Evolutionary conservation across 2,888 invertebrate genomes (phyloP).

Genomic region (Pocota personata): DNA sequence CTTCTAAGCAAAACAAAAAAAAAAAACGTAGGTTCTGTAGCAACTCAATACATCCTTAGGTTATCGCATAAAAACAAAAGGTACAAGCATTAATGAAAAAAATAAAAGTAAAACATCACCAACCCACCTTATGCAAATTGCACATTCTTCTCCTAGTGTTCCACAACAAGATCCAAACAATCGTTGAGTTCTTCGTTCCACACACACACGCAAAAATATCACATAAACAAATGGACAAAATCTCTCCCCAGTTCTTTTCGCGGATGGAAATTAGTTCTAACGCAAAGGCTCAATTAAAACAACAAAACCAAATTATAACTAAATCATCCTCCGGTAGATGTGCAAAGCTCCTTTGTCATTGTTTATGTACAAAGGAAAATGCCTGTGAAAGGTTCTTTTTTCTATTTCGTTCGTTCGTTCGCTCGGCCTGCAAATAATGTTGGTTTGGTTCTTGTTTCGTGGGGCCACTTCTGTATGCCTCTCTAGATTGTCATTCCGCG

Average conservation of each 20-base stretch:
- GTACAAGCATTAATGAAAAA: slow-evolving; percentile 15
- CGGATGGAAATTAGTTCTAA: slow-evolving; percentile 41
- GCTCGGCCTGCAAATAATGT: slow-evolving; percentile 46
- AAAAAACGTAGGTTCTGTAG: no score
- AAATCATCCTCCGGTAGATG: slow-evolving; percentile 44
- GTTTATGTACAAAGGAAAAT: slow-evolving; percentile 68
- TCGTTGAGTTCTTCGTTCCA: slow-evolving; percentile 40
- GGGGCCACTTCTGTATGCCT: slow-evolving; percentile 41
- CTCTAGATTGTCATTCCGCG: slow-evolving; percentile 61
- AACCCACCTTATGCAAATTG: slow-evolving; percentile 72
- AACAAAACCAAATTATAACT: slow-evolving; percentile 8
- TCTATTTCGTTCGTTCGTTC: slow-evolving; percentile 8
- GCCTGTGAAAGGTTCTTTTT: slow-evolving; percentile 24
- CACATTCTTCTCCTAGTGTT: slow-evolving; percentile 63
- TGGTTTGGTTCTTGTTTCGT: slow-evolving; percentile 34
- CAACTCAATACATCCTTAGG: no score
- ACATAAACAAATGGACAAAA: slow-evolving; percentile 63
- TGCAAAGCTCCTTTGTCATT: slow-evolving; percentile 67
- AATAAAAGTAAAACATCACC: slow-evolving; percentile 32
- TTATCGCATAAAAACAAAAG: not conserved
- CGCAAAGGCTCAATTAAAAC: slow-evolving; percentile 14
- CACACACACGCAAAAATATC: slow-evolving; percentile 48
- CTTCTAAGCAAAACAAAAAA: no score
- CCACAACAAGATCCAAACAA: slow-evolving; percentile 57
- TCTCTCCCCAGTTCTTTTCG: slow-evolving; percentile 38